phyloP scores from a whole-genome alignment of 2,113 vertebrate genomes.

The Heterocephalus glaber region DNA sequence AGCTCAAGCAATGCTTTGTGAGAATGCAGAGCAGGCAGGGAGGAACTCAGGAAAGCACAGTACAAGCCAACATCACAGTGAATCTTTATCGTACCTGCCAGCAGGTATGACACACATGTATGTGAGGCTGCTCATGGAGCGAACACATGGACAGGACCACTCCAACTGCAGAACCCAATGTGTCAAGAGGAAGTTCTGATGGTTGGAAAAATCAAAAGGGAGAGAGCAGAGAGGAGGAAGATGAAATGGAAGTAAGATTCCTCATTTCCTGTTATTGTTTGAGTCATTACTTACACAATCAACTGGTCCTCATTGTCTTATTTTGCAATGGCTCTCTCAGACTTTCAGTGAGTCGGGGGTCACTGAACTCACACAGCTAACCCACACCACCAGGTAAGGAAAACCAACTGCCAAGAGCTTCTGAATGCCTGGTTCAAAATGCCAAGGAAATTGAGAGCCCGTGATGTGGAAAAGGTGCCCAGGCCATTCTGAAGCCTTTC shows the following conservation, averaged over 20 bases:
- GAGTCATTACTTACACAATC: neutral
- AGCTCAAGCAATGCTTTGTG: neutral
- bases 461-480: neutral
- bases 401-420: neutral
- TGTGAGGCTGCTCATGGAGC: rapidly evolving
- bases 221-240: neutral
- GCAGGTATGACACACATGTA: rapidly evolving
- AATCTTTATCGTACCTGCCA: neutral
- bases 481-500: neutral
- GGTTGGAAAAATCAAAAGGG: neutral
- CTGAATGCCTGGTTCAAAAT: neutral
- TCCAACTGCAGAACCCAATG: neutral
- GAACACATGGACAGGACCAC: neutral
- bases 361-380: neutral
- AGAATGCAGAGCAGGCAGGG: neutral
- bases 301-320: neutral
- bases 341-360: neutral
- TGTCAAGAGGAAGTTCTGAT: neutral
- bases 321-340: neutral
- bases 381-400: neutral
- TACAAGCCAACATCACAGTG: neutral
- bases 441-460: neutral
- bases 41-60: neutral
- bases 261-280: neutral
- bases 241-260: neutral